A percentile compares a stretch with the other conserved stretches of the same genome.
phyloP scores from a whole-genome alignment of 2,888 invertebrate species.

The Ametastegia equiseti region DNA sequence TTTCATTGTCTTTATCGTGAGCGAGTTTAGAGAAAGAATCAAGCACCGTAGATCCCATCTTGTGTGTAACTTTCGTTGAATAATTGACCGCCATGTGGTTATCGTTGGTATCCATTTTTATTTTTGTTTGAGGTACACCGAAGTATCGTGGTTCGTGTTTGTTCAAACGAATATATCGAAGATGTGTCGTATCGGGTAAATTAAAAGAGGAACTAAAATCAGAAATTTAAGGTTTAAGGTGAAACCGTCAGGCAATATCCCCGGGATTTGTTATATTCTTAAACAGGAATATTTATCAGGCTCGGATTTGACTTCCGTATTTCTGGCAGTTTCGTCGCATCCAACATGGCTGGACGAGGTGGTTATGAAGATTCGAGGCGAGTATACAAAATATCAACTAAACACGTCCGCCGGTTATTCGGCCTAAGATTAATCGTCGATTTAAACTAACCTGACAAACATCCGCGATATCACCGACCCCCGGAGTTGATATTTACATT shows the following conservation, averaged over 20 bases:
- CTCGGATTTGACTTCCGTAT: constrained; percentile 64
- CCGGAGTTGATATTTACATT: constrained; percentile 62
- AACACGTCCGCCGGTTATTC: constrained; percentile 52
- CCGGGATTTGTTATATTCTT: neutral
- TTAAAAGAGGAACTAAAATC: neutral
- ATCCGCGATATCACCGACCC: constrained; percentile 33
- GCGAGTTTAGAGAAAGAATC: constrained; percentile 76
- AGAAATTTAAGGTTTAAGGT: neutral
- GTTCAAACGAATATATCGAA: neutral
- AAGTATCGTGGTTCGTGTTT: neutral
- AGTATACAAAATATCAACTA: constrained; percentile 68
- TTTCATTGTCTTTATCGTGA: constrained; percentile 71
- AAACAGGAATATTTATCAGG: neutral
- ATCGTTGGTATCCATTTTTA: constrained; percentile 50
- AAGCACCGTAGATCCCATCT: constrained; percentile 72
- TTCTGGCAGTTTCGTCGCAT: constrained; percentile 75
- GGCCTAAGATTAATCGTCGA: constrained; percentile 30
- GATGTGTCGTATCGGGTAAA: neutral
- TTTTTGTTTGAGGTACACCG: constrained; percentile 33
- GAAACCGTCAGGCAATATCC: neutral
- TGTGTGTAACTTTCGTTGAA: constrained; percentile 62
- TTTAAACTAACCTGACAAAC: constrained; percentile 28
- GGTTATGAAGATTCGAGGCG: constrained; percentile 92
- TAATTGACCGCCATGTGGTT: constrained; percentile 56
- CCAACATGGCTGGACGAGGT: constrained; percentile 94